Evolutionary conservation across 2,113 vertebrate genomes (phyloP).

Genomic region (Chlorocebus sabaeus): DNA sequence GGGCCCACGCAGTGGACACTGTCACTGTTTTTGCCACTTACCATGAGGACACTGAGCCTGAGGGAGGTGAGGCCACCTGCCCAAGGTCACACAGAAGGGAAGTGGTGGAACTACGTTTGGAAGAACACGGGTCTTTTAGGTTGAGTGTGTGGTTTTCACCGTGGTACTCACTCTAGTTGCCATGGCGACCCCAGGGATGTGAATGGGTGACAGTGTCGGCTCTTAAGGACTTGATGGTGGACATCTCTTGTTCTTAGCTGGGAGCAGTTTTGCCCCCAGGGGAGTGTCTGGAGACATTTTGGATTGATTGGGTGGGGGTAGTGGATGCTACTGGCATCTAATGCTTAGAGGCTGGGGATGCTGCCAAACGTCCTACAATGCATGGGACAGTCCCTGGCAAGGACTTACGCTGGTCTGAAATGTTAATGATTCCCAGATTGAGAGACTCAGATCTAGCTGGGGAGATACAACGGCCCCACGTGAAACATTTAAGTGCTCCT

Average conservation of each 20-base stretch:
- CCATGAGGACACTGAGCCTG: background rate
- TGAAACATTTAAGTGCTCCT: background rate
- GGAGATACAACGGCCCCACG: background rate
- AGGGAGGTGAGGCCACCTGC: background rate
- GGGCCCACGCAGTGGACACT: background rate
- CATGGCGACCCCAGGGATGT: background rate
- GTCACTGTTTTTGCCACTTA: background rate
- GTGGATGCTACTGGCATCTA: too few species aligned
- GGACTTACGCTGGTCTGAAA: too few species aligned
- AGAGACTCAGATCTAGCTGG: background rate
- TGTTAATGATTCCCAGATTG: background rate
- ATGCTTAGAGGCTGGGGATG: too few species aligned
- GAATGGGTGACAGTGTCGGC: fast-evolving
- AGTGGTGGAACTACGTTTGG: background rate
- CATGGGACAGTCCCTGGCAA: too few species aligned
- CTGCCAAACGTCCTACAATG: too few species aligned
- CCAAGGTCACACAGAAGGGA: background rate
- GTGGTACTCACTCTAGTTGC: background rate
- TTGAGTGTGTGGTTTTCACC: background rate
- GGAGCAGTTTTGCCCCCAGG: background rate
- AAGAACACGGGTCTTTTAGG: background rate
- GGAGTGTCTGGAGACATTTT: too few species aligned
- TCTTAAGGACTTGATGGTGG: background rate
- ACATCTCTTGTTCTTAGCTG: background rate
- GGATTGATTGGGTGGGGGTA: too few species aligned